These are phyloP conservation scores for Panurus biarmicus DNA, from an alignment of 2,113 vertebrate genomes.

Conservation along the genomic window DNA sequence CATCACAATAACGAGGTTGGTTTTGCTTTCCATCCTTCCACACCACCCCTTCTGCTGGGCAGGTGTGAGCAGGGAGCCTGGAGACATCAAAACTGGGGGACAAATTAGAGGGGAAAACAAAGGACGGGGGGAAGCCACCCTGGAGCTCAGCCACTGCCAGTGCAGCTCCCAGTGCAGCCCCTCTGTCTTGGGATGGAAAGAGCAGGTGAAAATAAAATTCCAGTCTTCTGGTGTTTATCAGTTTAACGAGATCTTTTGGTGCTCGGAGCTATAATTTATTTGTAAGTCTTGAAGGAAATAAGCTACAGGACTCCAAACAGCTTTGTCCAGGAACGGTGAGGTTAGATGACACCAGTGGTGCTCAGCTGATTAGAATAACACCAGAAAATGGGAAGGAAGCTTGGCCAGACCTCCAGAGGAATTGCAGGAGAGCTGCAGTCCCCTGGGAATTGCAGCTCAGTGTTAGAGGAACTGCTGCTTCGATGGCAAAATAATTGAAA, in stretches of 20 bases:
- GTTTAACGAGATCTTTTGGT: neutral
- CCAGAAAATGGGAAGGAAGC: neutral
- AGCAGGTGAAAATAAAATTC: too few species aligned
- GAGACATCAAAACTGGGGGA: neutral
- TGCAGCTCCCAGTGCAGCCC: neutral
- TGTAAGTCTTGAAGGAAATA: neutral
- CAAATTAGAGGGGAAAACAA: neutral
- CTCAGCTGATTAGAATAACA: neutral
- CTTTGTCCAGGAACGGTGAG: neutral
- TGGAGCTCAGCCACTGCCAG: neutral
- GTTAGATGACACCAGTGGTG: neutral
- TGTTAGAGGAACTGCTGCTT: neutral
- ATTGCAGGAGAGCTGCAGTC: neutral
- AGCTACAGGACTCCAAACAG: neutral
- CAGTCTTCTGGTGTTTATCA: neutral
- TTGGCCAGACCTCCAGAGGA: neutral
- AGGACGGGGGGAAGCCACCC: too few species aligned
- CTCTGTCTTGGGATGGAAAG: neutral
- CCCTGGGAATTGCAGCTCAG: neutral
- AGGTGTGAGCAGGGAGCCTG: neutral
- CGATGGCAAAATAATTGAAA: neutral
- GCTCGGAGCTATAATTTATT: neutral
- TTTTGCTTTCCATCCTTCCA: accelerated
- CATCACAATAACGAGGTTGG: neutral
- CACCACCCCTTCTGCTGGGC: neutral